Evolutionary conservation across 2,113 vertebrate genomes (phyloP), one percentile per base, ranked within the genome.

Genomic region (Penelope pileata): DNA sequence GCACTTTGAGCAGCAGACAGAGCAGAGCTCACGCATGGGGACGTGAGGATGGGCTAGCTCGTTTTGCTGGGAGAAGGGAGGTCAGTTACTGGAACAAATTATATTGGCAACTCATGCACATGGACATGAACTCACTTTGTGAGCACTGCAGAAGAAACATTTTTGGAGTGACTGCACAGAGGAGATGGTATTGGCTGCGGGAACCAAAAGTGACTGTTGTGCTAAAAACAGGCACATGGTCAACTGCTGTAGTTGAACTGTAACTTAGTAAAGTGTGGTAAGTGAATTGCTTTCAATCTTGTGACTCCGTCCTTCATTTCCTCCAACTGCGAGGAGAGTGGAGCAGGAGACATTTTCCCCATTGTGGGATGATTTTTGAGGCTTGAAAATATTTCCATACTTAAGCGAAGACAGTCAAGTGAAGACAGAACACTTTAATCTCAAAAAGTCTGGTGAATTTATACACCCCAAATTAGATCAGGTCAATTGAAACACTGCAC

Each of bases 241-340:
- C 91, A 91, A 92, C 93, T 86, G 45, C 83, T 91, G 90, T 63
- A 96, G 94, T 9, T 91, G 76, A 90, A 86, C 60, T 93, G 94
- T 96, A 96, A 96, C 94, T 94, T 51, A 94, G 95, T 96, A 96
- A 96, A 96, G 96, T 95, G 94, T 19, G 94, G 91, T 94, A 90
- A 96, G 91, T 67, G 88, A 96, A 92, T 78, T 95, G 92, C 95
- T 96, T 93, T 77, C 88, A 95, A 81, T 91, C 94, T 93, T 94
- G 73, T 96, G 95, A 96, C 94, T 96, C 92, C 4, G 0, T 92
- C 86, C 73, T 94, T 96, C 91, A 93, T 96, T 95, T 95, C 94
- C 96, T 92, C 92, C 83, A 83, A 88, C 69, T 66, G 90, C 0
- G 2, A 96, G 83, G 67, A 94, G 54, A 92, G 73, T 47, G 86